phyloP scores from a whole-genome alignment of 2,888 invertebrate species.

The Drosophila ezoana region DNA sequence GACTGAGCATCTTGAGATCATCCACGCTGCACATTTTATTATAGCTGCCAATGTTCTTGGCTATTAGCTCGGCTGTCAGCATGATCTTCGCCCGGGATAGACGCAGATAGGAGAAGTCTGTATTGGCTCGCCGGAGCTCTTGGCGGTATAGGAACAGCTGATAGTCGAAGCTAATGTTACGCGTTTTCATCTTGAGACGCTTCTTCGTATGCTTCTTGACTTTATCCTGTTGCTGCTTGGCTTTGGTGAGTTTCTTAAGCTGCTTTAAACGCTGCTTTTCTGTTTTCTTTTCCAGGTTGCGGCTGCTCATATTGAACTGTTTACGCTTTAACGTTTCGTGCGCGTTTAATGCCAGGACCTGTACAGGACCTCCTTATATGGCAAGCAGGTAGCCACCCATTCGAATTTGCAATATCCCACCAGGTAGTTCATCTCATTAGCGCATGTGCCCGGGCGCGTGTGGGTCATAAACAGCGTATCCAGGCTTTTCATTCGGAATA shows the following conservation, averaged over 20 bases:
- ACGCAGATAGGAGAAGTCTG: conserved; percentile 63
- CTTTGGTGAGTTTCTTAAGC: conserved; percentile 27
- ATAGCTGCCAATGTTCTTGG: conserved; percentile 51
- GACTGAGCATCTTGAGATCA: conserved; percentile 68
- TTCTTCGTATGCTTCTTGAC: conserved; percentile 37
- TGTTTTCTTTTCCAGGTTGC: conserved; percentile 25
- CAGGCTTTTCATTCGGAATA: conserved; percentile 35
- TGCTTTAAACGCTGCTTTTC: conserved; percentile 39
- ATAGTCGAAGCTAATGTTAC: conserved; percentile 43
- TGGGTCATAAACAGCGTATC: conserved; percentile 47
- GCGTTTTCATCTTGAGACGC: not conserved
- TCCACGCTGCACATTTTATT: conserved; percentile 50
- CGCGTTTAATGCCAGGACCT: conserved; percentile 22
- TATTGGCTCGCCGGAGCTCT: conserved; percentile 57
- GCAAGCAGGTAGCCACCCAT: conserved; percentile 47
- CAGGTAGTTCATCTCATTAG: conserved; percentile 58
- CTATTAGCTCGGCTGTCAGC: conserved; percentile 67
- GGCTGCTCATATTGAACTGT: conserved; percentile 32
- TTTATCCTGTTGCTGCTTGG: conserved; percentile 33
- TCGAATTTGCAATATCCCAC: not conserved
- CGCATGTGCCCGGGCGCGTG: conserved; percentile 40
- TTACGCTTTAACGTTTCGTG: conserved; percentile 1
- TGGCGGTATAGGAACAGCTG: conserved; percentile 68
- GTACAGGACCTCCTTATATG: conserved; percentile 40
- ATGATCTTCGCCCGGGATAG: conserved; percentile 66